phyloP scores from a whole-genome alignment of 2,113 vertebrate genomes.

The Asarcornis scutulata region DNA sequence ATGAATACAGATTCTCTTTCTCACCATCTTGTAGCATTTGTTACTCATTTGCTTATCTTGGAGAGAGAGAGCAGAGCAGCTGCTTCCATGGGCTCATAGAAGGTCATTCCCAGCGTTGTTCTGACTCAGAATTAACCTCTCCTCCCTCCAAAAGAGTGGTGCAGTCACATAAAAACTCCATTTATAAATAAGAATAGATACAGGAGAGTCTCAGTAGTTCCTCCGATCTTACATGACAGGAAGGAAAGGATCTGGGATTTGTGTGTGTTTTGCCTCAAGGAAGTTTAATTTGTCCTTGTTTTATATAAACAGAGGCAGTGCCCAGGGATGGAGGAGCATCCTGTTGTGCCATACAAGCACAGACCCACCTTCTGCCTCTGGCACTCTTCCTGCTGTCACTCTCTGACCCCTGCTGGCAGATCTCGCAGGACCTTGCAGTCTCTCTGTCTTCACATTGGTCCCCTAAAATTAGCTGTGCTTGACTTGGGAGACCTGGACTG shows the following conservation, averaged over 20 bases:
- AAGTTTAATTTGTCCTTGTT: neutral
- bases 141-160: neutral
- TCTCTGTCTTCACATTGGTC: fast-evolving
- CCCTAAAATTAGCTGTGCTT: neutral
- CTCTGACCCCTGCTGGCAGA: neutral
- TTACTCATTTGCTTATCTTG: neutral
- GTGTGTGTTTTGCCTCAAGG: neutral
- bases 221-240: neutral
- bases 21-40: neutral
- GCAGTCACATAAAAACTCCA: fast-evolving
- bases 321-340: neutral
- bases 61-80: neutral
- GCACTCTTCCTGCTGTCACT: neutral
- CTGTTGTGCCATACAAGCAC: neutral
- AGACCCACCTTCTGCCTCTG: neutral
- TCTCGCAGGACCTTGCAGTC: neutral
- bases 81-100: neutral
- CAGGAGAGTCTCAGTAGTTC: neutral
- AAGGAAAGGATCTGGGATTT: neutral
- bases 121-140: neutral
- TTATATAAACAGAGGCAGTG: neutral
- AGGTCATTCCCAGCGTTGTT: neutral
- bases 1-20: neutral
- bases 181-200: neutral
- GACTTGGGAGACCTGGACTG: neutral